phyloP scores from a whole-genome alignment of 2,113 vertebrate genomes.

The Petromus typicus region DNA sequence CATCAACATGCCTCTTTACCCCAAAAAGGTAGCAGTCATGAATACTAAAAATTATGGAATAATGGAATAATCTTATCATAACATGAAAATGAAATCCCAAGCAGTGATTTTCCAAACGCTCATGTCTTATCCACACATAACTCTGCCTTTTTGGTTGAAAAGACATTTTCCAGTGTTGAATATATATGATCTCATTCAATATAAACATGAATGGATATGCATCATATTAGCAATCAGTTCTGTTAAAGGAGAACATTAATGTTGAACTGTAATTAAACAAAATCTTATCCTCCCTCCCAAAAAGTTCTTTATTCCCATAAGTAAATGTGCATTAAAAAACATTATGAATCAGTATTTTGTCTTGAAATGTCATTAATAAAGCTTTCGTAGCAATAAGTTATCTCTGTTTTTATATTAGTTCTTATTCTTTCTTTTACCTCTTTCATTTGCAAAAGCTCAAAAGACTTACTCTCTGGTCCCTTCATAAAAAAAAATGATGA shows the following conservation, averaged over 20 bases:
- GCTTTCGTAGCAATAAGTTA: background rate
- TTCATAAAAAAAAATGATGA: background rate
- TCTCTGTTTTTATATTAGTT: background rate
- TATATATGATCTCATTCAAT: background rate
- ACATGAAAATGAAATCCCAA: background rate
- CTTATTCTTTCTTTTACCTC: background rate
- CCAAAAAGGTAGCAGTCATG: background rate
- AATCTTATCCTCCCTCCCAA: background rate
- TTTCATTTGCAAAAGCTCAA: background rate
- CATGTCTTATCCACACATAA: background rate
- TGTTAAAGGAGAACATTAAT: background rate
- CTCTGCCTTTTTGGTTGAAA: background rate
- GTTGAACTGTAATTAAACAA: background rate
- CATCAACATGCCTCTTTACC: background rate
- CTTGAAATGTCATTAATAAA: background rate
- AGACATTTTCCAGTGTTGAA: background rate
- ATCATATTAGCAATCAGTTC: background rate
- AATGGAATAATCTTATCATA: background rate
- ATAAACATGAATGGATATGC: background rate
- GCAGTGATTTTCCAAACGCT: background rate
- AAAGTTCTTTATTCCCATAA: background rate
- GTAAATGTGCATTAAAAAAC: background rate
- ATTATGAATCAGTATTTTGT: background rate
- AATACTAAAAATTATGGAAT: constrained; percentile 22
- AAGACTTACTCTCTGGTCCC: background rate